Conservation (phyloP, 2,888 invertebrate genomes). For the Dendrolimus pini region DNA sequence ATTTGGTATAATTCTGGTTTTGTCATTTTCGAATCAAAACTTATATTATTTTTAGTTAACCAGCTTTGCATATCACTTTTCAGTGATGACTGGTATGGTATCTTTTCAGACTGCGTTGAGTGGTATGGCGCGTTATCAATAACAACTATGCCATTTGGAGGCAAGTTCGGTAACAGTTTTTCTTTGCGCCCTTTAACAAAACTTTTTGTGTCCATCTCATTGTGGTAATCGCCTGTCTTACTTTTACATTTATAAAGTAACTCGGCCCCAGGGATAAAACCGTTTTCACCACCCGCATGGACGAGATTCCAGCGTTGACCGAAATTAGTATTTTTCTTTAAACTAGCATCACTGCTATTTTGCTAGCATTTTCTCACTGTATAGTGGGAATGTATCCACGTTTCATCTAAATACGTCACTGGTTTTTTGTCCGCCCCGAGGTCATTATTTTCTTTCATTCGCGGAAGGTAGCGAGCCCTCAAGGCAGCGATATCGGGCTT, state of each 20-base stretch:
- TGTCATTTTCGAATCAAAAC: too few relatives aligned
- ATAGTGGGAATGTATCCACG: conserved; percentile 17
- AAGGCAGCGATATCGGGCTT: not conserved
- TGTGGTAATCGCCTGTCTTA: too few relatives aligned
- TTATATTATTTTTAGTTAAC: too few relatives aligned
- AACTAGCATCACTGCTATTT: conserved; percentile 5
- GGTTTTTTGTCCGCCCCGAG: conserved; percentile 12
- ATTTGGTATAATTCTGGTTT: too few relatives aligned
- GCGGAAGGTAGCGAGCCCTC: not conserved
- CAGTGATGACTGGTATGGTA: too few relatives aligned
- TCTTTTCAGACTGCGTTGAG: not conserved
- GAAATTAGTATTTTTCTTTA: conserved; percentile 6
- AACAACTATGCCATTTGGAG: not conserved
- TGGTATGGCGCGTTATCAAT: not conserved
- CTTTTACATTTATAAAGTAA: conserved; percentile 7
- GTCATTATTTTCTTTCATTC: conserved; percentile 6
- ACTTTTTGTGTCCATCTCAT: not conserved
- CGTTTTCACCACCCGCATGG: conserved; percentile 10
- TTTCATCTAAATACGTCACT: conserved; percentile 13
- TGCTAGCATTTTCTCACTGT: conserved; percentile 16
- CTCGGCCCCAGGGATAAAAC: conserved; percentile 9
- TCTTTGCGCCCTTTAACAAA: not conserved
- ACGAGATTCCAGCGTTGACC: conserved; percentile 10
- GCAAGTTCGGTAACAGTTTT: not conserved
- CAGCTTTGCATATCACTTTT: too few relatives aligned